These are phyloP conservation scores for Echinometra lucunter DNA, from an alignment of 53 echinoderm and acorn worm species.

Conservation along the genomic window DNA sequence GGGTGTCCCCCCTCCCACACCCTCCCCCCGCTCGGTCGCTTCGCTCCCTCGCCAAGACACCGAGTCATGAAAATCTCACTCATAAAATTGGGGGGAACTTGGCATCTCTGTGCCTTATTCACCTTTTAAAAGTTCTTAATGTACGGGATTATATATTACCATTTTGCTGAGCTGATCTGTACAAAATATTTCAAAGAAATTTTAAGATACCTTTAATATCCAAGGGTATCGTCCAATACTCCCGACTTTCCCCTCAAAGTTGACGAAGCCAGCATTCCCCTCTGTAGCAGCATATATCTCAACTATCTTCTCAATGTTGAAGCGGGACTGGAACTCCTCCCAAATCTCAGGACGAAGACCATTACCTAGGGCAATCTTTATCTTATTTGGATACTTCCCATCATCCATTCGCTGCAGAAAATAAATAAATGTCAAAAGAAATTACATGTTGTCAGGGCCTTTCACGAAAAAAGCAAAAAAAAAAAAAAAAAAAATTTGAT, in stretches of 20 bases:
- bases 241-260: conserved; percentile 88
- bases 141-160: neutral
- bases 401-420: conserved; percentile 64
- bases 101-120: too few relatives aligned
- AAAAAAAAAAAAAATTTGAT: too few relatives aligned
- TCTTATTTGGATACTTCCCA: conserved; percentile 70
- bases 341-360: conserved; percentile 89
- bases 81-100: too few relatives aligned
- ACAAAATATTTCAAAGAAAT: neutral
- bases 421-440: neutral
- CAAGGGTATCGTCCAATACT: conserved; percentile 81
- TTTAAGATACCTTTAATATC: conserved; percentile 73
- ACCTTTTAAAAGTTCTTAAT: neutral
- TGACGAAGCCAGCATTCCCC: conserved; percentile 80
- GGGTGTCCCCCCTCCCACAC: too few relatives aligned
- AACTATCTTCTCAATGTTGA: conserved; percentile 82
- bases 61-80: too few relatives aligned
- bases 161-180: neutral
- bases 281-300: conserved; percentile 91
- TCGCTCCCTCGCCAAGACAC: too few relatives aligned
- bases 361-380: conserved; percentile 82
- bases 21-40: too few relatives aligned
- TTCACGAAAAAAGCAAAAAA: too few relatives aligned
- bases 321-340: conserved; percentile 84
- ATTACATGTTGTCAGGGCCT: neutral